Evolutionary conservation across 2,888 invertebrate species (phyloP).

Genomic region (Cybosia mesomella): DNA sequence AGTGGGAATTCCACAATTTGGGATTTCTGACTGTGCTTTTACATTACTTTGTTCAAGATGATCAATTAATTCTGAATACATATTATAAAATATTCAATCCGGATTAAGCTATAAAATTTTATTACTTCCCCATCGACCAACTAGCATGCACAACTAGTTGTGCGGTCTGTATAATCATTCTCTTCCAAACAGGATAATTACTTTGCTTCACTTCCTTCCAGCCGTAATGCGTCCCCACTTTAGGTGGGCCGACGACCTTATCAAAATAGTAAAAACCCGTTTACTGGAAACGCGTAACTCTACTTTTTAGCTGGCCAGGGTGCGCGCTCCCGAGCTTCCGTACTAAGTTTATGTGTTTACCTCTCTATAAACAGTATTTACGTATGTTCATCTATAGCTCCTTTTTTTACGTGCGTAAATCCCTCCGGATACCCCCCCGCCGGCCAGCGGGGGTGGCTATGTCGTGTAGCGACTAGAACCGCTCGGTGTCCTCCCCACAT

Average conservation of each 20-base stretch:
- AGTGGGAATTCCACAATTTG: slow-evolving; percentile 21
- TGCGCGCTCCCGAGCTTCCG: too few species aligned
- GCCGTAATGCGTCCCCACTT: neutral
- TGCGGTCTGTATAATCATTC: too few species aligned
- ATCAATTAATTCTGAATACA: neutral
- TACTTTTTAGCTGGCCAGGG: neutral
- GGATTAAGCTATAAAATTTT: neutral
- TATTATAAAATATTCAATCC: neutral
- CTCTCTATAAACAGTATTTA: too few species aligned
- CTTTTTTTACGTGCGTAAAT: too few species aligned
- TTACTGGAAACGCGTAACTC: neutral
- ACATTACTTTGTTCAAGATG: neutral
- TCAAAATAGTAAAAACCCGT: neutral
- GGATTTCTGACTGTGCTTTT: neutral
- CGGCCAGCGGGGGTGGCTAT: too few species aligned
- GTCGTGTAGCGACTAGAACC: too few species aligned
- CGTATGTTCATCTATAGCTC: too few species aligned
- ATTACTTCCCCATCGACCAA: too few species aligned
- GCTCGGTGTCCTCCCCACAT: too few species aligned
- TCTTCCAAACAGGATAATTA: neutral
- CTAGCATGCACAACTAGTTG: too few species aligned
- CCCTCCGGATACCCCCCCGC: too few species aligned
- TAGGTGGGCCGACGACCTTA: neutral
- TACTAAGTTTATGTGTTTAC: too few species aligned
- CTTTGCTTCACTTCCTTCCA: neutral